Evolutionary conservation across 2,797 vertebrate species (phyloP).

Genomic region (Sciurus carolinensis): DNA sequence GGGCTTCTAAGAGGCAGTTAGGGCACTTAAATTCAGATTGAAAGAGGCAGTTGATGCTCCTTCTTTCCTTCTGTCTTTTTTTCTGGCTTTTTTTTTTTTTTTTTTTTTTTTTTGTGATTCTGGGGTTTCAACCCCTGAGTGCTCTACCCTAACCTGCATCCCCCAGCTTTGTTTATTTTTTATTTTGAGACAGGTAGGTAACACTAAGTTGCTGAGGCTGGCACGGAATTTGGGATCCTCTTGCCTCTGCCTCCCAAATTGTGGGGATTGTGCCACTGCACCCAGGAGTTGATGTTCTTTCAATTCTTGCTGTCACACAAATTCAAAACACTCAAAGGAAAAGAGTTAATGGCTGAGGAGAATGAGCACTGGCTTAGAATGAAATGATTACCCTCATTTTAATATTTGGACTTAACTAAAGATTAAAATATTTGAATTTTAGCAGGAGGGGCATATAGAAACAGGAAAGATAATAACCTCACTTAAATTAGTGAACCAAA

Average conservation of each 20-base stretch:
- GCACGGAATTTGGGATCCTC: too few species aligned
- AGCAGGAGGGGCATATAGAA: not conserved
- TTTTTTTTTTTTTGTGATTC: too few species aligned
- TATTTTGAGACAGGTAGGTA: too few species aligned
- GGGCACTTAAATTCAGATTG: not conserved
- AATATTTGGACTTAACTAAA: slow-evolving; percentile 4
- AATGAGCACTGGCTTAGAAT: slow-evolving; percentile 3
- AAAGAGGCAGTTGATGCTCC: not conserved
- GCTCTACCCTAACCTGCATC: too few species aligned
- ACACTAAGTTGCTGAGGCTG: too few species aligned
- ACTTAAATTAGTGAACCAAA: slow-evolving; percentile 70
- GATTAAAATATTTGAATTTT: slow-evolving; percentile 11
- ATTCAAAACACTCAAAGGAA: not conserved
- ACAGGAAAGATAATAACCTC: not conserved
- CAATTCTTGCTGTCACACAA: not conserved
- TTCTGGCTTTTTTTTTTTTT: too few species aligned
- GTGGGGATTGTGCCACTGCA: too few species aligned
- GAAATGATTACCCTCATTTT: not conserved
- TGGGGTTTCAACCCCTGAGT: too few species aligned
- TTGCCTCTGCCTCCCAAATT: too few species aligned
- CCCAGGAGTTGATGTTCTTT: not conserved
- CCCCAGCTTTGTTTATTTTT: too few species aligned
- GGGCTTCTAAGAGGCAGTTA: not conserved
- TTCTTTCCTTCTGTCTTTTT: too few species aligned
- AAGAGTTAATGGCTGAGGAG: not conserved